phyloP scores from a whole-genome alignment of 2,797 vertebrate species.

The Poeciliopsis gracilis region DNA sequence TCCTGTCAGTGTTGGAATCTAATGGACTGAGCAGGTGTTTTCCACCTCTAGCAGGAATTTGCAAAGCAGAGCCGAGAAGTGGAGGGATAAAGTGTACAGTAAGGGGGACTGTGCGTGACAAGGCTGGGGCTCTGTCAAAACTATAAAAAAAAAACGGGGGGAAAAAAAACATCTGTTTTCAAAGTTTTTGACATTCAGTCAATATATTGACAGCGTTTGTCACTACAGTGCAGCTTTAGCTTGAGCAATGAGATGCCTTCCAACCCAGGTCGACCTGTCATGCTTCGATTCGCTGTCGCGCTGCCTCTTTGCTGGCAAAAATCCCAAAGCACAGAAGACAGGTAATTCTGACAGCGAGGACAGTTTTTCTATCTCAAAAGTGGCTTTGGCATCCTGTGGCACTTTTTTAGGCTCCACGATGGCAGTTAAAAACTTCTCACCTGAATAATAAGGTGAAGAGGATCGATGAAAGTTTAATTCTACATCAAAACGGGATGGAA shows the following conservation, averaged over 20 bases:
- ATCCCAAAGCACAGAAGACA: slow-evolving; percentile 58
- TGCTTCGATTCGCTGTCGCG: slow-evolving; percentile 73
- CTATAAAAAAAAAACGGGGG: neutral
- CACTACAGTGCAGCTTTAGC: slow-evolving; percentile 70
- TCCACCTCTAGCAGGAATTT: slow-evolving; percentile 67
- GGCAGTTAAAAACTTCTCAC: slow-evolving; percentile 22
- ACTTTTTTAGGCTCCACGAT: slow-evolving; percentile 35
- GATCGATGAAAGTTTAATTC: neutral
- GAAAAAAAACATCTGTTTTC: slow-evolving; percentile 72
- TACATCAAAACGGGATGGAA: neutral
- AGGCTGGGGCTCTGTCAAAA: slow-evolving; percentile 41
- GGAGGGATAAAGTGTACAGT: slow-evolving; percentile 57
- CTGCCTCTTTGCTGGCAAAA: slow-evolving; percentile 63
- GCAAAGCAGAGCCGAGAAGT: slow-evolving; percentile 36
- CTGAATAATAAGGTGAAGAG: slow-evolving; percentile 16
- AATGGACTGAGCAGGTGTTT: slow-evolving; percentile 69
- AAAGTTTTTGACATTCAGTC: slow-evolving; percentile 80
- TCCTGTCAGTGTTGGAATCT: slow-evolving; percentile 68
- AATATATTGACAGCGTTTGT: slow-evolving; percentile 83
- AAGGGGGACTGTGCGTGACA: slow-evolving; percentile 54
- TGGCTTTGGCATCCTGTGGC: slow-evolving; percentile 20
- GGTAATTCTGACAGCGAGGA: slow-evolving; percentile 59
- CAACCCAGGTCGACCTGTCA: slow-evolving; percentile 64
- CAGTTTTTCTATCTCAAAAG: slow-evolving; percentile 20
- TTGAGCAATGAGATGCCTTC: slow-evolving; percentile 57